These are phyloP conservation scores for Neomonachus schauinslandi DNA, from an alignment of 2,113 vertebrate genomes.

Conservation along the genomic window DNA sequence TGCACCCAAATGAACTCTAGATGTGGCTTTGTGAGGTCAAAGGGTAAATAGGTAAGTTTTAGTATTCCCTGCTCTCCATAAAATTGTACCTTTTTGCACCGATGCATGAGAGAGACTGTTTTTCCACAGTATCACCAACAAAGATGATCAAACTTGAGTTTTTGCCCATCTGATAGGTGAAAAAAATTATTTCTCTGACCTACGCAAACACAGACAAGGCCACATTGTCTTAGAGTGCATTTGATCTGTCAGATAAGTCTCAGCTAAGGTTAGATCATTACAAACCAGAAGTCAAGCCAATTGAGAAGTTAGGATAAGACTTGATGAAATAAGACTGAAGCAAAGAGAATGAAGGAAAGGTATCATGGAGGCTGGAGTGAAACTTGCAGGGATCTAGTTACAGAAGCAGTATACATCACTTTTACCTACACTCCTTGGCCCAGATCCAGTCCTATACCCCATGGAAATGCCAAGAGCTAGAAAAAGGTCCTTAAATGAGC, in stretches of 20 bases:
- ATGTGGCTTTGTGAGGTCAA: background rate
- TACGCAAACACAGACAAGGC: background rate
- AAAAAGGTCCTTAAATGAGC: background rate
- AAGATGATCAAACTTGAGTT: background rate
- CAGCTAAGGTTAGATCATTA: background rate
- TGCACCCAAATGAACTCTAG: background rate
- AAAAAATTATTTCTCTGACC: background rate
- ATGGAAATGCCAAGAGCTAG: background rate
- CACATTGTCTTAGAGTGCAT: background rate
- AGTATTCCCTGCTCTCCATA: background rate
- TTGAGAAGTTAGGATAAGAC: background rate
- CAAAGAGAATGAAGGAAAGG: background rate
- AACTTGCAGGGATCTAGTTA: background rate
- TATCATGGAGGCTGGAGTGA: background rate
- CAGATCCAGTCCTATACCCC: background rate
- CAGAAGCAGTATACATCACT: background rate
- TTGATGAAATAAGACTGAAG: background rate
- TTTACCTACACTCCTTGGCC: background rate
- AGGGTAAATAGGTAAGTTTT: background rate
- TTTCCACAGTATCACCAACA: background rate
- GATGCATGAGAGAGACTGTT: background rate
- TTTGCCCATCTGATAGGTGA: background rate
- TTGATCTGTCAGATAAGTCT: background rate
- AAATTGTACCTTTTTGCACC: background rate
- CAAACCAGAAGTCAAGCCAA: background rate